Conservation (phyloP, 2,797 vertebrate genomes). For the Menidia menidia region DNA sequence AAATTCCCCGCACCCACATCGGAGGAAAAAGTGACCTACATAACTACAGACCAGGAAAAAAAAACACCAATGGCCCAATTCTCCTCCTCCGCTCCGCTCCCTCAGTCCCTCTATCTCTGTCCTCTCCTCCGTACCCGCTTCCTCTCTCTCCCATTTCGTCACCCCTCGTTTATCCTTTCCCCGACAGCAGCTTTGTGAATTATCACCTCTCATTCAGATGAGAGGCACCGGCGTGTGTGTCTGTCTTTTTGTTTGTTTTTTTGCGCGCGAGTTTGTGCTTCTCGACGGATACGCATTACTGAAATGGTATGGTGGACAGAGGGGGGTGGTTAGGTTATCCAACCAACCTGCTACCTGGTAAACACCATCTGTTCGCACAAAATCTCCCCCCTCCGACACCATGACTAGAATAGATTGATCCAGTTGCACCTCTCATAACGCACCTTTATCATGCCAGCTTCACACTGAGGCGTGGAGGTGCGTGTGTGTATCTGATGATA, state of each 20-base stretch:
- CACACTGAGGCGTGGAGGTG: slow-evolving; percentile 53
- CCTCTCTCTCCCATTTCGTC: slow-evolving; percentile 70
- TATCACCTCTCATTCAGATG: slow-evolving; percentile 70
- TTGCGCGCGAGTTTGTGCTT: not conserved
- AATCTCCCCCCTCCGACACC: slow-evolving; percentile 74
- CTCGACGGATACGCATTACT: slow-evolving; percentile 57
- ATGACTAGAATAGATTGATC: slow-evolving; percentile 80
- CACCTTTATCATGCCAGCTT: slow-evolving; percentile 72
- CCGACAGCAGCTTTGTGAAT: slow-evolving; percentile 70
- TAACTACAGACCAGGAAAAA: slow-evolving; percentile 74
- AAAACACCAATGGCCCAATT: slow-evolving; percentile 73
- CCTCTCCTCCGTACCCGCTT: slow-evolving; percentile 55
- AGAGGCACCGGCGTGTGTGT: slow-evolving; percentile 48
- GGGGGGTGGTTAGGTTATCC: slow-evolving; percentile 87
- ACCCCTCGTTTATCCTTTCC: slow-evolving; percentile 71
- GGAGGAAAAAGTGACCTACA: slow-evolving; percentile 77
- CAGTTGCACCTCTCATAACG: slow-evolving; percentile 85
- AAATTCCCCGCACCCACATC: slow-evolving; percentile 77
- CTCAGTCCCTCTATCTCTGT: slow-evolving; percentile 50
- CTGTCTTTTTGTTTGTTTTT: slow-evolving; percentile 17
- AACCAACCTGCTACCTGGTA: slow-evolving; percentile 89
- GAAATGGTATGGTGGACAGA: slow-evolving; percentile 77
- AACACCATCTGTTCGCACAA: slow-evolving; percentile 91
- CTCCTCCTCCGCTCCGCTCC: slow-evolving; percentile 36
- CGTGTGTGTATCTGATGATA: slow-evolving; percentile 47